These are phyloP conservation scores for Fulmarus glacialis DNA, from an alignment of 2,113 vertebrate genomes.

Conservation along the genomic window DNA sequence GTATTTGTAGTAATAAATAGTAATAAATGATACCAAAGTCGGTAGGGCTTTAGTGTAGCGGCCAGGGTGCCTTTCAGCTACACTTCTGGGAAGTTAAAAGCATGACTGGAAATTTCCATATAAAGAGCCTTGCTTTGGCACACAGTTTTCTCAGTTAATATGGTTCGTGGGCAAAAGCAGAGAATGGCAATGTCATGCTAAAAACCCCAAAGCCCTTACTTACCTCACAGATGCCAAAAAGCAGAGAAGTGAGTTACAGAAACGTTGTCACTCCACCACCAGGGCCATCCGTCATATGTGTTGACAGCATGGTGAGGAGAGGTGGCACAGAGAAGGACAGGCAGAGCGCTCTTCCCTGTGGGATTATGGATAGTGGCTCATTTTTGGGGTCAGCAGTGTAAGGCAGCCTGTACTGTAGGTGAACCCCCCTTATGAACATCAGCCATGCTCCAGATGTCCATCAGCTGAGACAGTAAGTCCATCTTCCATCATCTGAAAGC, in stretches of 20 bases:
- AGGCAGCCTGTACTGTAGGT: not conserved
- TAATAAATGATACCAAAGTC: not conserved
- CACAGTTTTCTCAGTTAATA: not conserved
- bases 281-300: fast-evolving
- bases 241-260: not conserved
- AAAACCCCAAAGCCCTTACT: not conserved
- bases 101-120: not conserved
- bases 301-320: not conserved
- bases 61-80: not conserved
- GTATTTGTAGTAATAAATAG: not conserved
- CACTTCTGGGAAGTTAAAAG: not conserved
- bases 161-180: not conserved
- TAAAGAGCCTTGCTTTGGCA: not conserved
- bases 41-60: not conserved
- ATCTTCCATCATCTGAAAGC: not conserved
- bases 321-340: not conserved
- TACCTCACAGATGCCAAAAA: not conserved
- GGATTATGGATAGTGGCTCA: not conserved
- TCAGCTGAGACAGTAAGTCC: not conserved
- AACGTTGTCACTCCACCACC: not conserved
- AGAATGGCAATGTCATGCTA: not conserved
- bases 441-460: not conserved
- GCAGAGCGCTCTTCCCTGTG: not conserved
- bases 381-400: not conserved
- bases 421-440: not conserved